Conservation (phyloP, 1,140 invertebrate genomes). For the Hyles euphorbiae region DNA sequence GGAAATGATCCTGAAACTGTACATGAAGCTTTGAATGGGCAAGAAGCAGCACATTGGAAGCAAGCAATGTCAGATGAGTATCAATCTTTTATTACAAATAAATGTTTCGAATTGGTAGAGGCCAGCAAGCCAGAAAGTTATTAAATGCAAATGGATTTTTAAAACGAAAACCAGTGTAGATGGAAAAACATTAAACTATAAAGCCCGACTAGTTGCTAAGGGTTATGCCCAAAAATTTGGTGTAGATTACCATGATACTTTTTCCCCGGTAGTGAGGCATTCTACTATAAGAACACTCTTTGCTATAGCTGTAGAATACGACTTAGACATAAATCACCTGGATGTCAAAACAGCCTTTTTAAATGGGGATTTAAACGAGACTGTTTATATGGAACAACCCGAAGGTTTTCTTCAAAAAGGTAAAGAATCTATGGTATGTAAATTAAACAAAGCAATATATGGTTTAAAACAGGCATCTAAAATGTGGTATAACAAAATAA, state of each 20-base stretch:
- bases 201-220: neutral
- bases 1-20: no score
- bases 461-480: constrained; percentile 57
- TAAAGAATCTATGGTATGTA: constrained; percentile 4
- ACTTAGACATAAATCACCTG: constrained; percentile 23
- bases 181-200: neutral
- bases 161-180: neutral
- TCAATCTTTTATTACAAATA: neutral
- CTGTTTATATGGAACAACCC: constrained; percentile 33
- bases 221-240: neutral
- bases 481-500: constrained; percentile 44
- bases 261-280: neutral
- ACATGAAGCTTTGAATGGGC: neutral
- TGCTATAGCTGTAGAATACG: constrained; percentile 1
- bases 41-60: neutral
- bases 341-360: constrained; percentile 59
- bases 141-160: constrained; percentile 5
- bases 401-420: constrained; percentile 1
- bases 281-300: neutral
- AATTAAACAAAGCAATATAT: constrained; percentile 49
- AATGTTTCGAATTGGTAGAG: neutral
- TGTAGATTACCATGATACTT: neutral
- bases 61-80: constrained; percentile 5
- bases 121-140: neutral
- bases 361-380: constrained; percentile 52